Percentiles rank a stretch among this genome's conserved stretches.
Conservation (phyloP, 2,888 invertebrate species). For the Cosmorhoe ocellata region DNA sequence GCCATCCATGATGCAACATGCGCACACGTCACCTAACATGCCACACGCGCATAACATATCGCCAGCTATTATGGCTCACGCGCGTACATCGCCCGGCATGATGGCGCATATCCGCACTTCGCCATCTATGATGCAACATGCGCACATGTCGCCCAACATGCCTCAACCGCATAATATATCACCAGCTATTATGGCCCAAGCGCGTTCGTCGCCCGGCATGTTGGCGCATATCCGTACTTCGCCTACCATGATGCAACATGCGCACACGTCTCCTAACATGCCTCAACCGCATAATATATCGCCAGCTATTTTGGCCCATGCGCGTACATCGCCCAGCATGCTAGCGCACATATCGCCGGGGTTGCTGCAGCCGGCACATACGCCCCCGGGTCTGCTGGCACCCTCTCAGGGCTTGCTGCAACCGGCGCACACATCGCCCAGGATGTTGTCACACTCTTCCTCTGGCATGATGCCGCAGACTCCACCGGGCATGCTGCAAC, state of each 20-base stretch:
- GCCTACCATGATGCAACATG: slow-evolving; percentile 9
- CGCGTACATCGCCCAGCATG: not conserved
- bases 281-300: slow-evolving; percentile 4
- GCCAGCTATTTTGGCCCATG: not conserved
- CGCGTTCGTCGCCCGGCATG: slow-evolving; percentile 3
- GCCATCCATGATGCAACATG: slow-evolving; percentile 8
- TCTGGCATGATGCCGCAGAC: slow-evolving; percentile 4
- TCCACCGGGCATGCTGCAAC: slow-evolving; percentile 24
- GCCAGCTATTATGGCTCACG: not conserved
- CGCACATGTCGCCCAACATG: not conserved
- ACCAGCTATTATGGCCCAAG: not conserved
- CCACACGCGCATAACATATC: slow-evolving; percentile 5
- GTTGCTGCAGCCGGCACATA: slow-evolving; percentile 9
- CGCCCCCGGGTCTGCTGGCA: slow-evolving; percentile 9
- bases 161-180: not conserved
- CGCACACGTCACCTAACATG: slow-evolving; percentile 1
- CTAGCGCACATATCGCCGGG: slow-evolving; percentile 4
- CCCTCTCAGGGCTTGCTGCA: not conserved
- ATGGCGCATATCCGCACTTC: not conserved
- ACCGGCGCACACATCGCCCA: slow-evolving; percentile 2
- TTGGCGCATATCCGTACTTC: slow-evolving; percentile 1
- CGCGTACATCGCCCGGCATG: not conserved
- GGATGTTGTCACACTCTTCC: not conserved
- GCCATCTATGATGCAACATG: not conserved
- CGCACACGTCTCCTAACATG: slow-evolving; percentile 1